A percentile compares a stretch with the other conserved stretches of the same genome.
Evolutionary conservation across 2,113 vertebrate genomes (phyloP).

Genomic region (Leptocoma aspasia): DNA sequence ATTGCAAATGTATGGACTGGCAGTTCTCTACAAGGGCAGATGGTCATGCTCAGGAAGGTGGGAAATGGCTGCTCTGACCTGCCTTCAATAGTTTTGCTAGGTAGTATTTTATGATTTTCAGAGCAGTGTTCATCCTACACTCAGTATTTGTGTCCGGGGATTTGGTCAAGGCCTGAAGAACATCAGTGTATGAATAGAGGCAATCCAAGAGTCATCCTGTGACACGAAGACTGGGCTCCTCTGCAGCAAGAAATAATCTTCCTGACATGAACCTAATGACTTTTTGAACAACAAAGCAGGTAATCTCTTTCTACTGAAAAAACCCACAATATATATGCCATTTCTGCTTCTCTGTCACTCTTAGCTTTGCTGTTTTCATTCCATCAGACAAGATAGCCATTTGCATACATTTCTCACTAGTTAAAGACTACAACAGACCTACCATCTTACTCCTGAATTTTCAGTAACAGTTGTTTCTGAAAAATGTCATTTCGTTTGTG

Average conservation of each 20-base stretch:
- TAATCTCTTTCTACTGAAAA: neutral
- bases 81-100: neutral
- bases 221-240: neutral
- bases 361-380: neutral
- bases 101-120: neutral
- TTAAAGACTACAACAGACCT: neutral
- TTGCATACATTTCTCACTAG: neutral
- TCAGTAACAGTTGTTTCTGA: neutral
- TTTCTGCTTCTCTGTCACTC: neutral
- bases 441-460: neutral
- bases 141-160: neutral
- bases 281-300: neutral
- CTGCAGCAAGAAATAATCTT: neutral
- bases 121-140: neutral
- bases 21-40: neutral
- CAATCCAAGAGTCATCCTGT: neutral
- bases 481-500: neutral
- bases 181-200: neutral
- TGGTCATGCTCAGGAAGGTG: neutral
- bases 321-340: neutral
- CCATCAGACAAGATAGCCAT: neutral
- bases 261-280: neutral
- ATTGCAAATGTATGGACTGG: neutral
- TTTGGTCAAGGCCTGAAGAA: neutral
- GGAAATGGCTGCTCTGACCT: neutral